Evolutionary conservation across 1,140 invertebrate genomes (phyloP), one percentile per base, ranked within the genome.

Genomic region (Plectrocnemia conspersa): DNA sequence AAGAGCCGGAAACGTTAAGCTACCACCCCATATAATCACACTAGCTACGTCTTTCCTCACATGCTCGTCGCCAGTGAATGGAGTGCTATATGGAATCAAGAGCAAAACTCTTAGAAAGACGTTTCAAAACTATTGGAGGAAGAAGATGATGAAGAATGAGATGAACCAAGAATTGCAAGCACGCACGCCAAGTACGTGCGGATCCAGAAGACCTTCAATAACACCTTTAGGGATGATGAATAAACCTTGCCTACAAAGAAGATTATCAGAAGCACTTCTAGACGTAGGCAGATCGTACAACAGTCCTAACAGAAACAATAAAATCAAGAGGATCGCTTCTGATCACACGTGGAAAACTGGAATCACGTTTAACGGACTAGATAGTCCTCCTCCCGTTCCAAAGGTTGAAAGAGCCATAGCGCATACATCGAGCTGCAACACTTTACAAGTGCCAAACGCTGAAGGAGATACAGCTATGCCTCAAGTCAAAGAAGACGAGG

Each of bases 121-220:
- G 23, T 81, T 90, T 50, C 77, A 84, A 59, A 88, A 88, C 63
- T 89, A 89, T 64, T 82, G 84, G 77, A 73, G 87, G n/a, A 88
- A 88, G 70, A 80, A 88, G 68, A 79, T 86, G 66, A 86, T 84
- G 1, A 86, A 87, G 65, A 84, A 81, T 59, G 85, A 89, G 65
- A 76, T 89, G 24, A 83, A 86, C 58, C 82, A 86, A 66, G 85
- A 87, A 66, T 86, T 86, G 50, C 84, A 88, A 66, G 86, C 86
- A 3, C 73, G 86, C 55, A 88, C 85, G 2, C 86, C 87, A 3
- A 86, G 83, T 29, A 82, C 80, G 1, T 85, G 84, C 46, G 84
- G 84, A 1, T 88, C 86, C 0, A 71, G 86, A 41, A 72, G 85
- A 52, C 85, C 85, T 1, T 87, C 84, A 1, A 70, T 86, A 38